phyloP scores from a whole-genome alignment of 2,113 vertebrate genomes.

The human region DNA sequence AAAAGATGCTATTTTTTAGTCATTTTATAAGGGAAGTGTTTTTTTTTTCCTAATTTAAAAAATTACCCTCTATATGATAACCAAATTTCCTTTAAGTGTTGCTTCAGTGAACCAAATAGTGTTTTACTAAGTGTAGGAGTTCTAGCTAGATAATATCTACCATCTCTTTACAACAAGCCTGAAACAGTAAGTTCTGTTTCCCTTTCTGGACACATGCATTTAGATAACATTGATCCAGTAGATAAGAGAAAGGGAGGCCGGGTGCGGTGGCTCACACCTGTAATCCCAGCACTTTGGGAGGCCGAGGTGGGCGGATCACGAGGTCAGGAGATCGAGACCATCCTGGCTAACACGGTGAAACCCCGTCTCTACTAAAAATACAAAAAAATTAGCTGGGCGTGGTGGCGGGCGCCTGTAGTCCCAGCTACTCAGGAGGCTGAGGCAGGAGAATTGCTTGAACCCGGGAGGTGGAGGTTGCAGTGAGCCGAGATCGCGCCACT shows the following conservation, averaged over 20 bases:
- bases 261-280: too few species aligned
- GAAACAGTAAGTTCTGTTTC: not conserved
- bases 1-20: constrained; percentile 22
- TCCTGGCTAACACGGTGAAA: too few species aligned
- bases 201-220: not conserved
- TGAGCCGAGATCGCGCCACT: too few species aligned
- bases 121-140: not conserved
- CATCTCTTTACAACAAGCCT: not conserved
- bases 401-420: too few species aligned
- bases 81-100: constrained; percentile 13
- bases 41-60: constrained; percentile 22
- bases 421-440: too few species aligned
- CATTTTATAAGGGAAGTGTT: not conserved
- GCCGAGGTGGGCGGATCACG: too few species aligned
- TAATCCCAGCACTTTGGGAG: too few species aligned
- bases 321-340: too few species aligned
- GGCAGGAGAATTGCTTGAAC: too few species aligned
- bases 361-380: too few species aligned
- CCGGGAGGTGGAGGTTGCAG: too few species aligned
- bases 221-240: not conserved
- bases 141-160: not conserved
- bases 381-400: too few species aligned
- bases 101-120: constrained; percentile 8
- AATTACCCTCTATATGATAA: not conserved
- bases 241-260: not conserved